Evolutionary conservation across 2,888 invertebrate genomes (phyloP).

Genomic region (Perithous albicinctus): DNA sequence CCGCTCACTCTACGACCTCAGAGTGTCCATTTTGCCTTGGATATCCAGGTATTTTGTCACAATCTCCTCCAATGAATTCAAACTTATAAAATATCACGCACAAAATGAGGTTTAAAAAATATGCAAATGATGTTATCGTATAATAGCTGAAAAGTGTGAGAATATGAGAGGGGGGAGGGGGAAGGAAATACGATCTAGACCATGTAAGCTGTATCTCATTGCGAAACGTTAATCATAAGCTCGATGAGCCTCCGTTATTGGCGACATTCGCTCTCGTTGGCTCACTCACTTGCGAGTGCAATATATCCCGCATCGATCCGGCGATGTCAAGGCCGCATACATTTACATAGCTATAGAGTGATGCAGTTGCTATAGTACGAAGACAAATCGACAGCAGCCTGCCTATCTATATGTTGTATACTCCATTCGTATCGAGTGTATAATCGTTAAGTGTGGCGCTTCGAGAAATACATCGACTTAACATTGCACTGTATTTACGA

Average conservation of each 20-base stretch:
- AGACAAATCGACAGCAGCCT: conserved; percentile 45
- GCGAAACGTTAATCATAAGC: conserved; percentile 65
- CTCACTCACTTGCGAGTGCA: conserved; percentile 29
- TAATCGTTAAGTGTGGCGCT: conserved; percentile 4
- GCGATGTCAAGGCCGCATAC: conserved; percentile 79
- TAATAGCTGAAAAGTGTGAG: not conserved
- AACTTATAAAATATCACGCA: not conserved
- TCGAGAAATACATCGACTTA: not conserved
- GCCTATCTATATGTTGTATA: not conserved
- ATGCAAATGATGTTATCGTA: not conserved
- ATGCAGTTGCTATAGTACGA: conserved; percentile 56
- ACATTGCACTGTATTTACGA: not conserved
- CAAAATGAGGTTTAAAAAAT: not conserved
- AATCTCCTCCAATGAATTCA: not conserved
- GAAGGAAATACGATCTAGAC: conserved; percentile 20
- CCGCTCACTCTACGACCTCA: too few relatives aligned
- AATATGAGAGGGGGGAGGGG: not conserved
- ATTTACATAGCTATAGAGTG: conserved; percentile 74
- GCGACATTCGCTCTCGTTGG: conserved; percentile 29
- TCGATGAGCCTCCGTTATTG: conserved; percentile 65
- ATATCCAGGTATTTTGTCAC: too few relatives aligned
- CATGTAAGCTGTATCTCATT: conserved; percentile 61
- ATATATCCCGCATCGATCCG: conserved; percentile 70
- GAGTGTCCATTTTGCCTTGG: too few relatives aligned
- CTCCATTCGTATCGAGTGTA: conserved; percentile 6